Percentiles rank a stretch among this genome's conserved stretches.
These are phyloP conservation scores for Ceyx cyanopectus DNA, from an alignment of 2,113 vertebrate species.

Conservation along the genomic window DNA sequence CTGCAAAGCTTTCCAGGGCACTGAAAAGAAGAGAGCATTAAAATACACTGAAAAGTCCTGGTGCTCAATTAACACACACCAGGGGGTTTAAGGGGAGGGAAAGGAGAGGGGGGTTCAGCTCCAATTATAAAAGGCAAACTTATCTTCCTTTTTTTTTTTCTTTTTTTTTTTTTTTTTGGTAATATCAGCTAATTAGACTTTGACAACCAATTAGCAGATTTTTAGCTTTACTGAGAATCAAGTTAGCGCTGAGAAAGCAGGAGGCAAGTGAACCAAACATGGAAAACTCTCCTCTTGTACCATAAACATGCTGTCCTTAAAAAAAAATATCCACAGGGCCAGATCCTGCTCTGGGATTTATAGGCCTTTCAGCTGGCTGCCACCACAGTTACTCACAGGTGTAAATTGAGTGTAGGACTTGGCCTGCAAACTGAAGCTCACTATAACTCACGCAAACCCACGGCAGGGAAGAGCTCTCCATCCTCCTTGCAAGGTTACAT, in stretches of 20 bases:
- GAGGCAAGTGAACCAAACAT: conserved; percentile 30
- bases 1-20: conserved; percentile 49
- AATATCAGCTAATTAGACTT: conserved; percentile 71
- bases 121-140: conserved; percentile 68
- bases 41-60: conserved; percentile 55
- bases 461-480: background rate
- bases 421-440: conserved; percentile 39
- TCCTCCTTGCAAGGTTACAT: conserved; percentile 60
- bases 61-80: conserved; percentile 66
- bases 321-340: background rate
- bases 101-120: background rate
- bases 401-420: conserved; percentile 20
- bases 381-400: background rate
- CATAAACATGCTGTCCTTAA: conserved; percentile 8
- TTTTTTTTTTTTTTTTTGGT: background rate
- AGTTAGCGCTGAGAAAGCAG: conserved; percentile 27
- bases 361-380: conserved; percentile 23
- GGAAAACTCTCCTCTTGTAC: conserved; percentile 34
- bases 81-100: conserved; percentile 25
- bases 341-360: conserved; percentile 4
- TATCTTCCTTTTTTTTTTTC: background rate
- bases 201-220: conserved; percentile 70
- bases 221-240: conserved; percentile 60
- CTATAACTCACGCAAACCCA: conserved; percentile 42
- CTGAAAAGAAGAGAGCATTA: conserved; percentile 55